A percentile compares a stretch with the other conserved stretches of the same genome.
These are phyloP conservation scores for Drosophila rubida DNA, from an alignment of 2,888 invertebrate genomes.

Conservation along the genomic window DNA sequence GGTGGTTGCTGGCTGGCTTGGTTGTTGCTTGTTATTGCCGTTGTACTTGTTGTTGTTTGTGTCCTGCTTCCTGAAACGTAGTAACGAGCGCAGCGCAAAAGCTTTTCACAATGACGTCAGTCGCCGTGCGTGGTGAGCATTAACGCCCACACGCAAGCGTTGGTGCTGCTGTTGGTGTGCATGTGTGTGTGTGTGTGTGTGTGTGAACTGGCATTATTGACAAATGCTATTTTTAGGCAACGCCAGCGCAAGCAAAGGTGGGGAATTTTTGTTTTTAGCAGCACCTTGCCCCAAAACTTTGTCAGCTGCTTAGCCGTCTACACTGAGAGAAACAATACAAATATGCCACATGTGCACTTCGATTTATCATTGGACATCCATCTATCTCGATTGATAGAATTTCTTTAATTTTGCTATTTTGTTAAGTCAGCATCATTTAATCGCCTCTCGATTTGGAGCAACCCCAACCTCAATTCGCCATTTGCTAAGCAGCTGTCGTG, in stretches of 20 bases:
- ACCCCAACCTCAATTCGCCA: constrained; percentile 14
- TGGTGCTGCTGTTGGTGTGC: constrained; percentile 36
- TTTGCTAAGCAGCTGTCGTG: constrained; percentile 47
- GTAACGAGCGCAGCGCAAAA: constrained; percentile 62
- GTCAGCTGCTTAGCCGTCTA: constrained; percentile 31
- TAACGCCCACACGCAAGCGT: constrained; percentile 52
- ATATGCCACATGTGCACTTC: background rate
- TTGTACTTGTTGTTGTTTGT: constrained; percentile 52
- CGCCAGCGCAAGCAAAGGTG: constrained; percentile 38
- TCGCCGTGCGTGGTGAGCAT: constrained; percentile 55
- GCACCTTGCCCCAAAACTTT: constrained; percentile 50
- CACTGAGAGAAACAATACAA: constrained; percentile 52
- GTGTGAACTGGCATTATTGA: constrained; percentile 67
- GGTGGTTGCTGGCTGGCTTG: constrained; percentile 22
- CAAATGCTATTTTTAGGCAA: constrained; percentile 71
- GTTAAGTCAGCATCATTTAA: background rate
- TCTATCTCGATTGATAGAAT: background rate
- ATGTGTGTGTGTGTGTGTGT: constrained; percentile 26
- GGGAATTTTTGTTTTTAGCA: constrained; percentile 68
- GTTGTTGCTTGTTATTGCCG: constrained; percentile 1
- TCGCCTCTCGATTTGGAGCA: background rate
- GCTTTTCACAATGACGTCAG: constrained; percentile 82
- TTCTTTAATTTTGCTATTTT: background rate
- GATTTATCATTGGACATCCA: background rate
- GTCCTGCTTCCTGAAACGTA: constrained; percentile 71